Evolutionary conservation across 2,888 invertebrate genomes (phyloP).

Genomic region (Sacculina carcini): DNA sequence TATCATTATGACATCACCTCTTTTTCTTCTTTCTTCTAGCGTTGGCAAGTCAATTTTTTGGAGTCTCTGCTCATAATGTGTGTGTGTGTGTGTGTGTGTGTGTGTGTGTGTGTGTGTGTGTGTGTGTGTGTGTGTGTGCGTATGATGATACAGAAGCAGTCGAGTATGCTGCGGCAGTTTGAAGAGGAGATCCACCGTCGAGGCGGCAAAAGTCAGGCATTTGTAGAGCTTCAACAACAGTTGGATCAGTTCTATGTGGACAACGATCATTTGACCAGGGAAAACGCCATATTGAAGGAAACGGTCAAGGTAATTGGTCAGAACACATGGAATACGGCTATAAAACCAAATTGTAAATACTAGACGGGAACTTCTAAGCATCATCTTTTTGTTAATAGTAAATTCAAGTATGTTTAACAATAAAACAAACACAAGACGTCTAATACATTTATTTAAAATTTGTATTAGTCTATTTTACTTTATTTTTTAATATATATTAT

Average conservation of each 20-base stretch:
- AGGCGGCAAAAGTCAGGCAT: conserved; percentile 46
- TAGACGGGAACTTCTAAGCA: too few species aligned
- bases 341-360: too few species aligned
- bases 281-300: conserved; percentile 71
- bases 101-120: conserved; percentile 6
- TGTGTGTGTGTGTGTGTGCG: conserved; percentile 9
- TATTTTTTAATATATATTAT: too few species aligned
- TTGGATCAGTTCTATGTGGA: conserved; percentile 73
- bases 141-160: conserved; percentile 53
- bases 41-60: too few species aligned
- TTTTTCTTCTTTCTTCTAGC: not conserved
- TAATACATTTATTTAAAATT: too few species aligned
- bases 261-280: conserved; percentile 76
- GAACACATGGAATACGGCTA: too few species aligned
- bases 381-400: too few species aligned
- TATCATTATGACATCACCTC: not conserved
- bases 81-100: not conserved
- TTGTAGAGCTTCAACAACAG: conserved; percentile 72
- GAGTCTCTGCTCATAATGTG: too few species aligned
- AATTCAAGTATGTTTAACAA: too few species aligned
- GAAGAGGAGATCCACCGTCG: conserved; percentile 46
- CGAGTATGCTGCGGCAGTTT: conserved; percentile 69
- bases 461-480: too few species aligned
- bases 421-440: too few species aligned
- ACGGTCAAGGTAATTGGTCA: conserved; percentile 50